Evolutionary conservation across 92 coral and sea anemone genomes (phyloP).

Genomic region (Epizoanthus rinbou): DNA sequence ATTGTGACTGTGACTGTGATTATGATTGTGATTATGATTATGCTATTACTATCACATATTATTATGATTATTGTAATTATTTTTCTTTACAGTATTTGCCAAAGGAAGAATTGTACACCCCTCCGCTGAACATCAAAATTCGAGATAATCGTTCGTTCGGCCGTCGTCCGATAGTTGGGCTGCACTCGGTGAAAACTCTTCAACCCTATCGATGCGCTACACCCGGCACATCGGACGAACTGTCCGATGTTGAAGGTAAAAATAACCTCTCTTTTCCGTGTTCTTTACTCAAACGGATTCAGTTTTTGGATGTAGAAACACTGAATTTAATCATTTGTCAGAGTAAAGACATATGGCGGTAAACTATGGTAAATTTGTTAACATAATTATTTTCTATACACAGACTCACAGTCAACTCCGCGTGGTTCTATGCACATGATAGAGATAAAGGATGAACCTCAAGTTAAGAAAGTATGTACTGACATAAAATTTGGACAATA

Average conservation of each 20-base stretch:
- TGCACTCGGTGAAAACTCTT: slow-evolving; percentile 77
- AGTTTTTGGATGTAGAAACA: too few relatives aligned
- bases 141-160: slow-evolving; percentile 99
- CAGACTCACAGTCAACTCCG: background rate
- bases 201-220: slow-evolving; percentile 69
- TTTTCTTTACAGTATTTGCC: slow-evolving; percentile 70
- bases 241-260: slow-evolving; percentile 55
- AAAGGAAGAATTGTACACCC: slow-evolving; percentile 89
- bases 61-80: background rate
- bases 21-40: background rate
- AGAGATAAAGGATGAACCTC: slow-evolving; percentile 3
- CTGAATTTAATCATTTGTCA: too few relatives aligned
- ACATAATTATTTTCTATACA: background rate
- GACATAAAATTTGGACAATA: too few relatives aligned
- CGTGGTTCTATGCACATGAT: slow-evolving; percentile 15
- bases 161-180: slow-evolving; percentile 93
- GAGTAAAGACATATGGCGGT: too few relatives aligned
- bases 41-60: too few relatives aligned
- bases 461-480: background rate
- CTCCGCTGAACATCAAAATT: slow-evolving; percentile 93
- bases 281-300: too few relatives aligned
- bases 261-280: slow-evolving; percentile 21
- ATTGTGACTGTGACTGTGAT: too few relatives aligned
- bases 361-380: background rate
- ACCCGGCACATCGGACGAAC: slow-evolving; percentile 55